Conservation (phyloP, 2,797 vertebrate genomes). For the Nyctalus aviator region DNA sequence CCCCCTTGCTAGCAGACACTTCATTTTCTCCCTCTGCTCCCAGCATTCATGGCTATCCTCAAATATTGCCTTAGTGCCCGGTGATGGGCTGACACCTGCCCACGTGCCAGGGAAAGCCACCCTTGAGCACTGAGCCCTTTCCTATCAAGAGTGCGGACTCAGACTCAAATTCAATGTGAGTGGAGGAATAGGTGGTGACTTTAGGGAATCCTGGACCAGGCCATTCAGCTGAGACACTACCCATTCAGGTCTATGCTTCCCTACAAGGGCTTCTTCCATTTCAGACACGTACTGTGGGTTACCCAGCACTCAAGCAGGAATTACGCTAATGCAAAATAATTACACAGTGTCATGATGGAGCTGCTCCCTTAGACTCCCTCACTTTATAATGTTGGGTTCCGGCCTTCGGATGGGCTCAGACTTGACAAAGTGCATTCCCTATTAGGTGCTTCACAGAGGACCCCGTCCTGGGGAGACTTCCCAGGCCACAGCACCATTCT, state of each 20-base stretch:
- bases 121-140: neutral
- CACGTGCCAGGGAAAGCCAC: neutral
- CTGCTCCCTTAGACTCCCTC: neutral
- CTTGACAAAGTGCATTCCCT: conserved; percentile 10
- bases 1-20: neutral
- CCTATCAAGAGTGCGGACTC: neutral
- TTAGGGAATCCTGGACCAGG: neutral
- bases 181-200: neutral
- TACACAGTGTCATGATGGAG: neutral
- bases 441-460: neutral
- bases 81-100: neutral
- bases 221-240: neutral
- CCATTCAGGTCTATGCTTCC: neutral
- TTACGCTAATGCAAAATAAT: conserved; percentile 46
- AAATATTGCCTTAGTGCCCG: neutral
- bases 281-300: neutral
- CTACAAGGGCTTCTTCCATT: neutral
- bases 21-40: neutral
- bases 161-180: neutral
- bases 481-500: neutral
- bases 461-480: neutral
- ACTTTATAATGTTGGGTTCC: conserved; percentile 27
- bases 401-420: neutral
- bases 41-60: neutral
- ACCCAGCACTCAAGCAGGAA: neutral